These are phyloP conservation scores for Chrysopilus asiliformis DNA, from an alignment of 2,888 invertebrate species.

Conservation along the genomic window DNA sequence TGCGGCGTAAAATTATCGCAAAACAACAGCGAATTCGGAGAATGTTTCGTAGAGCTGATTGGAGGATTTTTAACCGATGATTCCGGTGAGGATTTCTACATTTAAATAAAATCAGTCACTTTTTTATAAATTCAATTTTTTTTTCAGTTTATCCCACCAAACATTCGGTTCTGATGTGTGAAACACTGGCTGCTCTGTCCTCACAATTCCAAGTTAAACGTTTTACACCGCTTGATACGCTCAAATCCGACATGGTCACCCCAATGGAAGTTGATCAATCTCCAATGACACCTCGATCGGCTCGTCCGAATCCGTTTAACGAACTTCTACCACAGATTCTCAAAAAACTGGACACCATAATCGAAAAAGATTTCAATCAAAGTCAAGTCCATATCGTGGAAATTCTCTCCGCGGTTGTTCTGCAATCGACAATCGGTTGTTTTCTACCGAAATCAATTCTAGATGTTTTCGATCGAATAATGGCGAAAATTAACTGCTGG, in stretches of 20 bases:
- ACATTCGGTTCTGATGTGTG: constrained; percentile 45
- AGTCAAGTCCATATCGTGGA: constrained; percentile 46
- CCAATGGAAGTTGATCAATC: constrained; percentile 11
- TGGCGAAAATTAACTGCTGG: constrained; percentile 56
- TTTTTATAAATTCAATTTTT: background rate
- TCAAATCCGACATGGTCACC: constrained; percentile 3
- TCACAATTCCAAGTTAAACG: constrained; percentile 38
- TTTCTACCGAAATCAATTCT: constrained; percentile 49
- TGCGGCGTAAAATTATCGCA: constrained; percentile 61
- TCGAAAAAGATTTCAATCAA: constrained; percentile 22
- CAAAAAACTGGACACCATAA: constrained; percentile 27
- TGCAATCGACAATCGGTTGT: constrained; percentile 64
- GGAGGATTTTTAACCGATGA: constrained; percentile 36
- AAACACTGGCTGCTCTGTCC: constrained; percentile 62
- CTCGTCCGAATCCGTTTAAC: constrained; percentile 15
- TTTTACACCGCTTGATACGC: constrained; percentile 4
- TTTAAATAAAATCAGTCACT: background rate
- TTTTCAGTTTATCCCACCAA: constrained; percentile 23
- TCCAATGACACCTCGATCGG: background rate
- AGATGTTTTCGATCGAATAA: constrained; percentile 44
- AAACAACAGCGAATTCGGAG: constrained; percentile 47
- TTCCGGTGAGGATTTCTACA: constrained; percentile 17
- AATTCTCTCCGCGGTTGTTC: constrained; percentile 68
- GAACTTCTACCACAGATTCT: constrained; percentile 29
- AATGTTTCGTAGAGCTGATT: constrained; percentile 50